A percentile compares a stretch with the other conserved stretches of the same genome.
Evolutionary conservation across 2,113 vertebrate genomes (phyloP).

Genomic region (Centropus bengalensis): DNA sequence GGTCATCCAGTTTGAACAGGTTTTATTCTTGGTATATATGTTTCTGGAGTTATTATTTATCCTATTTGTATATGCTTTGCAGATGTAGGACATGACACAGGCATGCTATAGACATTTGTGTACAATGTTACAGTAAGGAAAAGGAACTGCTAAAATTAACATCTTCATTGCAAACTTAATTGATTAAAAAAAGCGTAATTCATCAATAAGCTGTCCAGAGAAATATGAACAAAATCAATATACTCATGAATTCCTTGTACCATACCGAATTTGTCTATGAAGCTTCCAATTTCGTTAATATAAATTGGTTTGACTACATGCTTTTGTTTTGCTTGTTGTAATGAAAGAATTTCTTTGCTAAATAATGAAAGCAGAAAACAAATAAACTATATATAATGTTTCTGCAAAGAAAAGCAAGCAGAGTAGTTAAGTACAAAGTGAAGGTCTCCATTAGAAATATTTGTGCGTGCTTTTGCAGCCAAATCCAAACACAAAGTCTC

Average conservation of each 20-base stretch:
- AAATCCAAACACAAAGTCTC: background rate
- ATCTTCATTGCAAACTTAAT: background rate
- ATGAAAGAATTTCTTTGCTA: background rate
- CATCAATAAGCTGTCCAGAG: background rate
- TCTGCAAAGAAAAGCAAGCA: no score
- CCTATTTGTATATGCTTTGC: background rate
- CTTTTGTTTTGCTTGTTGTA: background rate
- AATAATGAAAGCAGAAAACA: background rate
- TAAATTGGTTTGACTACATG: background rate
- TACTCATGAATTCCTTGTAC: background rate
- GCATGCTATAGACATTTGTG: background rate
- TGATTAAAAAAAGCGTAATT: background rate
- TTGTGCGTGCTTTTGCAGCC: background rate
- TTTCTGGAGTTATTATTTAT: background rate
- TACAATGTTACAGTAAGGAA: background rate
- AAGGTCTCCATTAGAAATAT: background rate
- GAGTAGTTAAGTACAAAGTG: background rate
- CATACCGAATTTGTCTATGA: background rate
- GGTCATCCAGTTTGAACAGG: background rate
- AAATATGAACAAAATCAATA: background rate
- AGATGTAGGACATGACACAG: background rate
- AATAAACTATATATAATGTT: background rate
- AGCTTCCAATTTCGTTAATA: background rate
- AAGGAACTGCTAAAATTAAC: background rate
- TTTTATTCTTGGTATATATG: background rate